These are phyloP conservation scores for Julus scanicus DNA, from an alignment of 2,888 invertebrate species.

Conservation along the genomic window DNA sequence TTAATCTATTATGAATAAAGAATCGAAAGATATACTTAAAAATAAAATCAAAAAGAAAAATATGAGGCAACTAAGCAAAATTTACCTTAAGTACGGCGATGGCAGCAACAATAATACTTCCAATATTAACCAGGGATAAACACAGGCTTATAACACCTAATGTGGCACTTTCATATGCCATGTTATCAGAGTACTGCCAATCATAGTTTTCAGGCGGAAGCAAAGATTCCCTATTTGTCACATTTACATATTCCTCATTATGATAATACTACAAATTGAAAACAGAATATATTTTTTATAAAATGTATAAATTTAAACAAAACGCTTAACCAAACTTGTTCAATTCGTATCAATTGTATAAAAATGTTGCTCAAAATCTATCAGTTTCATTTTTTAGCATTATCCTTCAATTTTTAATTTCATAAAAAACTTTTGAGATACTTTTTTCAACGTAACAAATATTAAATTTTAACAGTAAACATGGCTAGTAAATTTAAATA, in stretches of 20 bases:
- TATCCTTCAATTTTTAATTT: no score
- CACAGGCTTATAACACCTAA: slow-evolving; percentile 84
- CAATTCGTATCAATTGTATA: no score
- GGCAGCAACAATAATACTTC: slow-evolving; percentile 84
- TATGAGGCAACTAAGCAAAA: neutral
- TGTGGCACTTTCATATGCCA: slow-evolving; percentile 80
- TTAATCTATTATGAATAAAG: slow-evolving; percentile 72
- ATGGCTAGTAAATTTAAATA: no score
- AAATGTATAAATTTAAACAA: neutral
- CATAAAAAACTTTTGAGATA: no score
- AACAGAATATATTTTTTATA: neutral
- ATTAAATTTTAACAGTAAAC: no score
- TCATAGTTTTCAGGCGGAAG: slow-evolving; percentile 62
- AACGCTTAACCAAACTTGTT: no score
- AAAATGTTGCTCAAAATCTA: no score
- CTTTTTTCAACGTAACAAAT: no score
- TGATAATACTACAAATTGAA: slow-evolving; percentile 50
- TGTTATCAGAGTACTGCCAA: slow-evolving; percentile 78
- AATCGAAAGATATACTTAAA: neutral
- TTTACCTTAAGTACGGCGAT: slow-evolving; percentile 79
- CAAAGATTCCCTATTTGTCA: slow-evolving; percentile 54
- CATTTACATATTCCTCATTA: slow-evolving; percentile 38
- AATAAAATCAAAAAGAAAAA: neutral
- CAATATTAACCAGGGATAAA: slow-evolving; percentile 82
- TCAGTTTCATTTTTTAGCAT: no score